phyloP scores from a whole-genome alignment of 2,113 vertebrate genomes.

The Barnardius zonarius region DNA sequence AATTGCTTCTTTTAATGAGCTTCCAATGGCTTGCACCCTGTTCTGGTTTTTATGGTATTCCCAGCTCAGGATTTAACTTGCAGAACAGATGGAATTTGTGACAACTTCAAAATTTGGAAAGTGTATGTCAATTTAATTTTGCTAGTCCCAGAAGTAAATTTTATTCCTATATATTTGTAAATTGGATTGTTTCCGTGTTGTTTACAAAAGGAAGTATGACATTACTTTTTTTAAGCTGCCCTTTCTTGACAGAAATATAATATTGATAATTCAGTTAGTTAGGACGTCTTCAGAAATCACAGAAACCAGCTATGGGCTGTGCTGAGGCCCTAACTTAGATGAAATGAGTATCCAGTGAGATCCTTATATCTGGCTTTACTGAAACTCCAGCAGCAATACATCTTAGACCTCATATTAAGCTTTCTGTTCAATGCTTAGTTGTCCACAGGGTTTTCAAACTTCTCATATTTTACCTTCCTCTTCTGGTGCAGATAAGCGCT shows the following conservation, averaged over 20 bases:
- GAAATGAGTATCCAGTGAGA: neutral
- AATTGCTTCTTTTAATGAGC: neutral
- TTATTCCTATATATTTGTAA: slow-evolving; percentile 12
- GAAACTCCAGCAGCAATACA: neutral
- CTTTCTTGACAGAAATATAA: neutral
- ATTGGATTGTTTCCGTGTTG: neutral
- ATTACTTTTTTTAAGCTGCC: neutral
- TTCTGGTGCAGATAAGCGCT: neutral
- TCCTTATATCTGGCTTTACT: neutral
- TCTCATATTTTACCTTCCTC: neutral
- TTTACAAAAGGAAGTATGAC: neutral
- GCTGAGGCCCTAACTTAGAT: neutral
- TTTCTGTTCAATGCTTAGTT: neutral
- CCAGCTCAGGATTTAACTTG: slow-evolving; percentile 32
- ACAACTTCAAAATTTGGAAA: slow-evolving; percentile 23
- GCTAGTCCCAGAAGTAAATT: slow-evolving; percentile 3
- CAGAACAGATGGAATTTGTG: neutral
- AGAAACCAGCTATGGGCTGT: neutral
- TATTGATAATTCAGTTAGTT: neutral
- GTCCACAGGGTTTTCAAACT: neutral
- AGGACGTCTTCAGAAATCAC: neutral
- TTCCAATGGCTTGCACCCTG: neutral
- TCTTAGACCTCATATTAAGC: neutral
- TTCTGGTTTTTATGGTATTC: neutral
- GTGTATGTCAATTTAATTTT: slow-evolving; percentile 47